These are phyloP conservation scores for Rutpela maculata DNA, from an alignment of 2,888 invertebrate genomes.

Conservation along the genomic window DNA sequence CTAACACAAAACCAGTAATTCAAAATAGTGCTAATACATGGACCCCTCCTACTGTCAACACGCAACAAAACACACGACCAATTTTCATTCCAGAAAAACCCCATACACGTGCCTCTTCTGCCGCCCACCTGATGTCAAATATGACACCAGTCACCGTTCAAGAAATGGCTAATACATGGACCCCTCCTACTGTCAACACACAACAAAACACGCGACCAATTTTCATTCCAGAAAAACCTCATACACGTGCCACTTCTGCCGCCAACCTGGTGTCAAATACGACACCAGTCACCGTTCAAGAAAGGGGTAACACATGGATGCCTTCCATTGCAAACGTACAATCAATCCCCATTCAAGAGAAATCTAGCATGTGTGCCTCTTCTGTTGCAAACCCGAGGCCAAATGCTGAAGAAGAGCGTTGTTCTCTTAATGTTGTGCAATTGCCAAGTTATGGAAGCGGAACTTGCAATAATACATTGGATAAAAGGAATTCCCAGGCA, in stretches of 20 bases:
- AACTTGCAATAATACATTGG: not conserved
- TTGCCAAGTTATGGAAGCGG: not conserved
- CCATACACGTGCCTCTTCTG: not conserved
- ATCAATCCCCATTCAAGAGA: not conserved
- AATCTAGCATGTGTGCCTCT: not conserved
- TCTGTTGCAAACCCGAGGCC: not conserved
- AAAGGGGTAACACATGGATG: not conserved
- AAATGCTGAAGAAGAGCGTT: not conserved
- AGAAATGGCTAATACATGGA: not conserved
- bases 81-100: not conserved
- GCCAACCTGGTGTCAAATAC: not conserved
- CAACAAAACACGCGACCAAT: not conserved
- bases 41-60: not conserved
- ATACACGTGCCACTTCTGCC: not conserved
- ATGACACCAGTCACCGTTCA: not conserved
- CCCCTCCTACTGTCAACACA: not conserved
- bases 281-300: not conserved
- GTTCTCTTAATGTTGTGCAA: not conserved
- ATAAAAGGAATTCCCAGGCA: not conserved
- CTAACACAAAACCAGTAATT: too few relatives aligned
- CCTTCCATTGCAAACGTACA: not conserved
- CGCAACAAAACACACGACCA: not conserved
- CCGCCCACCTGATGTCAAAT: not conserved
- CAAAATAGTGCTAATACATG: not conserved
- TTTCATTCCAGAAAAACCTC: not conserved